Conservation (phyloP, 2,888 invertebrate genomes). For the Scaptomyza cyrtandrae region DNA sequence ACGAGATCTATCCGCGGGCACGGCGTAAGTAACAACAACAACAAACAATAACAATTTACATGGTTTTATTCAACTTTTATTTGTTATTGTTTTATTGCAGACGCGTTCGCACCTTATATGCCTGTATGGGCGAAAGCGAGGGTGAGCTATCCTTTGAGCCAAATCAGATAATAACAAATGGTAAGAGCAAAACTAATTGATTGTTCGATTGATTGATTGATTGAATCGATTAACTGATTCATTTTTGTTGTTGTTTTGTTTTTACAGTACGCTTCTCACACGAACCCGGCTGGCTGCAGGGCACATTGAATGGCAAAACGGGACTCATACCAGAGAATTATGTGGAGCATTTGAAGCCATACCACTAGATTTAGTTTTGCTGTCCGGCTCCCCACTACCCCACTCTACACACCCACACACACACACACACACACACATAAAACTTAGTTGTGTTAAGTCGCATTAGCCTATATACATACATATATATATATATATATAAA, state of each 20-base stretch:
- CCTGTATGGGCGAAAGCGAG: conserved; percentile 97
- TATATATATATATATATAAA: too few species aligned
- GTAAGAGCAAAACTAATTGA: conserved; percentile 85
- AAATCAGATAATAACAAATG: conserved; percentile 98
- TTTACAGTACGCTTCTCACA: conserved; percentile 92
- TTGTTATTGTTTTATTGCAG: conserved; percentile 82
- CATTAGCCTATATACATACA: conserved; percentile 8
- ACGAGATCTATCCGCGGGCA: conserved; percentile 83
- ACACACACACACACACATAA: too few species aligned
- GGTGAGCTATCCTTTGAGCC: conserved; percentile 99
- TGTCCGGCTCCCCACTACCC: background rate
- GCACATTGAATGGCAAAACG: conserved; percentile 94
- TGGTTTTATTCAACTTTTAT: background rate
- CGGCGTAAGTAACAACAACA: conserved; percentile 79
- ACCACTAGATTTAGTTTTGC: conserved; percentile 60
- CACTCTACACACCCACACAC: background rate
- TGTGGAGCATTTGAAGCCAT: conserved; percentile 88
- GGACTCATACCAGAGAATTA: conserved; percentile 98
- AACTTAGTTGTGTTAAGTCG: conserved; percentile 25
- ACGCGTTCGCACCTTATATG: conserved; percentile 96
- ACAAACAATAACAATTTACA: background rate
- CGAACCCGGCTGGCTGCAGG: conserved; percentile 99
- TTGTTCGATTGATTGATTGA: background rate
- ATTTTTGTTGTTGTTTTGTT: background rate
- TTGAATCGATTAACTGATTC: background rate